Evolutionary conservation across 2,888 invertebrate genomes (phyloP), one percentile per base, ranked within the genome.

Genomic region (Drosophila helvetica): DNA sequence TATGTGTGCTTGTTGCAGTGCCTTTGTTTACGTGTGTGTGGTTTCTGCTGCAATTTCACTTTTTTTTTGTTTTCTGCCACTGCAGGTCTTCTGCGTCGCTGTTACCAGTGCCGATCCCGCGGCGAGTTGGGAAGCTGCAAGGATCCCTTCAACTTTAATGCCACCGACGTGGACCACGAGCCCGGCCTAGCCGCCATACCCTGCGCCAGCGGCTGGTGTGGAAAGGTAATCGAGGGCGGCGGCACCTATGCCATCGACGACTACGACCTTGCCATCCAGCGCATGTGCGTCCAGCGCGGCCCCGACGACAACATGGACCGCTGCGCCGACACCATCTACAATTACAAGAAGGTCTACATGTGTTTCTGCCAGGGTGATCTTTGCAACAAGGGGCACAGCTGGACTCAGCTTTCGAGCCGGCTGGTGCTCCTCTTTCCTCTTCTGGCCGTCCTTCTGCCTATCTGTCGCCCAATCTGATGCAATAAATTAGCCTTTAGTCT

Each of bases 321-420:
- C 50, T 98, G 98, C 91, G 97, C 97, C 0, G 96, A 96, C 85
- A 97, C 97, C 0, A 93, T 95, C 88, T 96, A 96, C 94, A 96
- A 96, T 87, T 95, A 95, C 86, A 95, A 95, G 87, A 96, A 95
- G 90, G 97, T 98, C 0, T 95, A 95, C 89, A 96, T 98, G 96
- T 98, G 98, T 90, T 96, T 98, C 90, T 98, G 98, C 88, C 94
- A 94, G 82, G 98, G 98, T 6, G 98, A 98, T 91, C 93, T 98
- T 42, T 98, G 98, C 91, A 98, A 98, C 60, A 61, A 51, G 3
- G 18, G 61, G 9, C 30, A 56, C 3, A 45, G 56, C 4, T 19
- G 38, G 38, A 38, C 38, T 6, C 38, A n/a, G 38, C 38, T 15
- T 1, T n/a, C n/a, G 3, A n/a, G 2, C 2, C n/a, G 38, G 2